Evolutionary conservation across 2,888 invertebrate genomes (phyloP), one percentile per base, ranked within the genome.

Genomic region (Caenorhabditis afra): DNA sequence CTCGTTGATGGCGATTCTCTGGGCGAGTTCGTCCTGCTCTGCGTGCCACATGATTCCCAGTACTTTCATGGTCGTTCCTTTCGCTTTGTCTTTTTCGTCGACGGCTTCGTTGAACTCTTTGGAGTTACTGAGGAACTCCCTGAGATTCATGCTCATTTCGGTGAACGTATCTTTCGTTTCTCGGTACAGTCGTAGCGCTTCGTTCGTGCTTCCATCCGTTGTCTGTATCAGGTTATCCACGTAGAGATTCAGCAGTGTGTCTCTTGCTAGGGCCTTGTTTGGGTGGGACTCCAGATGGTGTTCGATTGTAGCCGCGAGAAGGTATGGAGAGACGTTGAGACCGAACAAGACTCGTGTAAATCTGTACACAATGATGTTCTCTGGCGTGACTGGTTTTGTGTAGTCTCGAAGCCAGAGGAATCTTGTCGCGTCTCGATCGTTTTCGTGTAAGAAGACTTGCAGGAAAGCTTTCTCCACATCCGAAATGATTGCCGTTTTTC

Each of bases 211-310:
- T n/a, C n/a, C 29, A 5, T 65, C 29, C 0, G 68, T 35, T 1
- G 83, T 68, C n/a, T 64, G 12, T 1, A 85, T 41, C 2, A 84
- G n/a, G 37, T 84, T 84, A 62, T 84, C 84, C 0, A 85, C 84
- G 52, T 85, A 84, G 5, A 82, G 39, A 23, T 83, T 67, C 10
- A n/a, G 35, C n/a, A 0, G n/a, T 0, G 83, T 77, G 23, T 67
- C 44, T 4, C 22, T 12, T 3, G 68, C 62, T 22, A 75, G 14
- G 0, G 45, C 11, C 14, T 39, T 23, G 0, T 39, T 35, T 16
- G 8, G 29, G 16, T 73, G 14, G 0, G n/a, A n/a, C 20, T 61
- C 35, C 23, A 85, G 44, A 29, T 84, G 83, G 16, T 47, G 20
- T 1, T 44, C 8, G 10, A 86, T 61, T 1, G 79, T 76, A 1